Base-by-base conservation (phyloP, 1,140 invertebrate genomes). In the Matsumurasca onukii region DNA sequence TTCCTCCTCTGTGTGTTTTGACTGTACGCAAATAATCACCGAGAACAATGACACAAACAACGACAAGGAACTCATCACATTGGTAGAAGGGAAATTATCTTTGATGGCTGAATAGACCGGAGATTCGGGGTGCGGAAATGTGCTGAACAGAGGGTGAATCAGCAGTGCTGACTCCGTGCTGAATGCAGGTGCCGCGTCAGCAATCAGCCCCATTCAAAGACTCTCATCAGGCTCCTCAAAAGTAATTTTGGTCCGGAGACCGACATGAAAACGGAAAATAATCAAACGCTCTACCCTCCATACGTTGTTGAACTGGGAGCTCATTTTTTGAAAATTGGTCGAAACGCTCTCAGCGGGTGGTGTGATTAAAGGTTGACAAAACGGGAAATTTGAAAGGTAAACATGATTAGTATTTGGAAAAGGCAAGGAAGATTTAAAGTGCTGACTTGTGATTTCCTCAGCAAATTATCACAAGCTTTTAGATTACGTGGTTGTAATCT, bases 121-220 rank as follows among this genome's bases (percentile, higher is more conserved):
- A 59, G 55, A n/a, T 9, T 13, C 9, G 55, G 24, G 55, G 20
- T 52, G 49, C 12, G 22, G 49, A 12, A 20, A 52, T 22, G 49
- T 5, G 34, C 34, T n/a, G 17, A 39, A 39, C 17, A 17, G 49
- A 52, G 49, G 49, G 12, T 12, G 49, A 52, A 22, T 52, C 49
- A 52, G 49, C 34, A 20, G 49, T 22, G 49, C 25, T 59, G 55
- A 59, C 5, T 39, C 34, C 34, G 17, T 17, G 49, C 22, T 12
- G 49, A 5, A 52, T 52, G 49, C 5, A 27, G 22, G 30, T 59
- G 55, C 25, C 30, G 25, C 30, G 55, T 59, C 55, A 59, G 22
- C 55, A 59, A 59, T 59, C n/a, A 59, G 25, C 25, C 24, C 55
- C 25, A 59, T 59, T 59, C 55, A 59, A 59, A 59, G 55, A 59